Evolutionary conservation across 2,888 invertebrate genomes (phyloP).

Genomic region (Agrilus mali): DNA sequence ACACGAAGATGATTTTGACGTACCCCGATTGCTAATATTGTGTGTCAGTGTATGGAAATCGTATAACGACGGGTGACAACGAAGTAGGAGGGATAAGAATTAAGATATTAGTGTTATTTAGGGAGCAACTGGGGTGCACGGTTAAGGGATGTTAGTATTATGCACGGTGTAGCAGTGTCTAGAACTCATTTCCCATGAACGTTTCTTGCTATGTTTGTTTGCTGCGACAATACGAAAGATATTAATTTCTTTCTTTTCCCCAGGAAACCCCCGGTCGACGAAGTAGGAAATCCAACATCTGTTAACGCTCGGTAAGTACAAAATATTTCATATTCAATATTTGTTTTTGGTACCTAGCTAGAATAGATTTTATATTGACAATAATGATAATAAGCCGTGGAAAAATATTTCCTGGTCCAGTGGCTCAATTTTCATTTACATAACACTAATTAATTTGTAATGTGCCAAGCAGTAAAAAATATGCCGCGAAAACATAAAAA

Average conservation of each 20-base stretch:
- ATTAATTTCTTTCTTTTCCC: constrained; percentile 40
- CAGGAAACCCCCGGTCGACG: constrained; percentile 80
- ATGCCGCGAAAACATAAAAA: too few species aligned
- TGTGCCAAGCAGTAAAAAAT: too few species aligned
- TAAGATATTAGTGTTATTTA: constrained; percentile 29
- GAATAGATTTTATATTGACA: neutral
- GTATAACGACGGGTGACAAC: too few species aligned
- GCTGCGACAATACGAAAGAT: too few species aligned
- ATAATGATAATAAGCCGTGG: too few species aligned
- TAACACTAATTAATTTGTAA: too few species aligned
- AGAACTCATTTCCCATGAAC: constrained; percentile 1
- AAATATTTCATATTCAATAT: constrained; percentile 5
- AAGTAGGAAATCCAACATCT: constrained; percentile 71
- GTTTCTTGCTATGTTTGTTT: constrained; percentile 11
- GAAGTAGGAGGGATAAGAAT: constrained; percentile 23
- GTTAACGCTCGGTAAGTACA: constrained; percentile 77
- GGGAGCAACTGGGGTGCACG: constrained; percentile 21
- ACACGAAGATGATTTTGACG: too few species aligned
- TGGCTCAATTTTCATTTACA: too few species aligned
- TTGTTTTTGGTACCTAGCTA: too few species aligned
- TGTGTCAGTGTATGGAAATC: too few species aligned
- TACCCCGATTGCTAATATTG: too few species aligned
- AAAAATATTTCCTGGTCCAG: too few species aligned
- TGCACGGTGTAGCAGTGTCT: constrained; percentile 18
- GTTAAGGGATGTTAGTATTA: constrained; percentile 22